These are phyloP conservation scores for Pachycephus smyrnensis DNA, from an alignment of 2,888 invertebrate species.

Conservation along the genomic window DNA sequence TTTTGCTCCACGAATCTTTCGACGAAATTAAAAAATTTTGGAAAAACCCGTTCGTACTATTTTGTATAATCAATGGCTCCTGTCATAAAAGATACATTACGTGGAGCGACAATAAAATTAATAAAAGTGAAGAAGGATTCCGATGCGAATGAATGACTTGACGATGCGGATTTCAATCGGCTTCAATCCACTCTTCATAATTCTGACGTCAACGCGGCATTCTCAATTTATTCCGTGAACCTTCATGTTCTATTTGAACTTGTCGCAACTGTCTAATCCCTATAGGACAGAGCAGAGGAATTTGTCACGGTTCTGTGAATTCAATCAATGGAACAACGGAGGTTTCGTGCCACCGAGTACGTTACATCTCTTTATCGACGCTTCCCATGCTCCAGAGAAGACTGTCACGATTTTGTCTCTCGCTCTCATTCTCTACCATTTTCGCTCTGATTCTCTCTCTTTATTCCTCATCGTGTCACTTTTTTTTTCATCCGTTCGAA, in stretches of 20 bases:
- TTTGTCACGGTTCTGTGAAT: background rate
- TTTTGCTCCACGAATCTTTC: no score
- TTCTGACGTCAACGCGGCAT: background rate
- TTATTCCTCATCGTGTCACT: background rate
- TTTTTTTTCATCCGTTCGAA: background rate
- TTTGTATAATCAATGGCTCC: no score
- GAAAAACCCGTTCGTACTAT: no score
- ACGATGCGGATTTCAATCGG: background rate
- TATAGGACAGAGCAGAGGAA: background rate
- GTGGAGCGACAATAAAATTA: no score
- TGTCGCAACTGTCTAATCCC: background rate
- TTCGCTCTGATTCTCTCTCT: background rate
- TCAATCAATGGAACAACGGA: background rate
- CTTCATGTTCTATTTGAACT: background rate
- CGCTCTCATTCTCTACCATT: background rate
- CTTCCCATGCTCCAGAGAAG: background rate
- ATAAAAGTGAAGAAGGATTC: no score
- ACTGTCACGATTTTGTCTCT: background rate
- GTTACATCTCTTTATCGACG: background rate
- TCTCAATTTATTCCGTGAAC: background rate
- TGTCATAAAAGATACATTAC: no score
- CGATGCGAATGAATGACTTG: no score
- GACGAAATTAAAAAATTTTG: no score
- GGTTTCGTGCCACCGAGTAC: background rate
- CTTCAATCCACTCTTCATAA: background rate